phyloP scores from a whole-genome alignment of 2,888 invertebrate species.

The Hetaerina titia region DNA sequence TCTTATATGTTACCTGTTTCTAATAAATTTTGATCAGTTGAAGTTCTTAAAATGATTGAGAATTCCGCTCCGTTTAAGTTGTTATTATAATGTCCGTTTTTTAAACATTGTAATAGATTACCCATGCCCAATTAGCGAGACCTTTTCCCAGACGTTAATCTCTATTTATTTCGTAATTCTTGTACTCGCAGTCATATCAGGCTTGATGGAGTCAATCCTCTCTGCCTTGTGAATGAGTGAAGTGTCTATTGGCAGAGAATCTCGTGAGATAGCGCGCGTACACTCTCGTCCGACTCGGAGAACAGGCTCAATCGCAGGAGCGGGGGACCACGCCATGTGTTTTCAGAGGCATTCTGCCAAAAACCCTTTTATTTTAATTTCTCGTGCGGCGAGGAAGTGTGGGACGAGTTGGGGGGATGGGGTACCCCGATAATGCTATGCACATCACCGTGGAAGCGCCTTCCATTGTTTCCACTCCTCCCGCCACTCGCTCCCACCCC shows the following conservation, averaged over 20 bases:
- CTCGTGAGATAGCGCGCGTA: background rate
- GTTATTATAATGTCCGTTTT: too few relatives aligned
- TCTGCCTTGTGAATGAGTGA: background rate
- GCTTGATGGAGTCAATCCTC: too few relatives aligned
- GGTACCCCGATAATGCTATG: constrained; percentile 37
- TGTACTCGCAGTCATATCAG: too few relatives aligned
- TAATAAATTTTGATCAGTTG: too few relatives aligned
- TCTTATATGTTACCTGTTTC: too few relatives aligned
- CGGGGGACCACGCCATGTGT: background rate
- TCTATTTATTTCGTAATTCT: too few relatives aligned
- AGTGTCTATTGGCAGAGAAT: background rate
- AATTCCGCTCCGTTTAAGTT: too few relatives aligned
- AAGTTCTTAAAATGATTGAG: too few relatives aligned
- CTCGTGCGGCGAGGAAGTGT: background rate
- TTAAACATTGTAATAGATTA: too few relatives aligned
- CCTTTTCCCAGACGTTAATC: too few relatives aligned
- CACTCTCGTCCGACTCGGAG: too few relatives aligned
- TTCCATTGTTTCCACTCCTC: background rate
- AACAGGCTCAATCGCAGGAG: background rate
- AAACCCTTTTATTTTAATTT: background rate
- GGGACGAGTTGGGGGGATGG: constrained; percentile 25
- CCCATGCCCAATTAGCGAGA: too few relatives aligned
- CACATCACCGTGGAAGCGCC: constrained; percentile 26
- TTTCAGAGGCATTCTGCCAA: background rate
- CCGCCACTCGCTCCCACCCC: background rate